Conservation (phyloP, 1,140 invertebrate species). For the Panagrolaimus sp. region DNA sequence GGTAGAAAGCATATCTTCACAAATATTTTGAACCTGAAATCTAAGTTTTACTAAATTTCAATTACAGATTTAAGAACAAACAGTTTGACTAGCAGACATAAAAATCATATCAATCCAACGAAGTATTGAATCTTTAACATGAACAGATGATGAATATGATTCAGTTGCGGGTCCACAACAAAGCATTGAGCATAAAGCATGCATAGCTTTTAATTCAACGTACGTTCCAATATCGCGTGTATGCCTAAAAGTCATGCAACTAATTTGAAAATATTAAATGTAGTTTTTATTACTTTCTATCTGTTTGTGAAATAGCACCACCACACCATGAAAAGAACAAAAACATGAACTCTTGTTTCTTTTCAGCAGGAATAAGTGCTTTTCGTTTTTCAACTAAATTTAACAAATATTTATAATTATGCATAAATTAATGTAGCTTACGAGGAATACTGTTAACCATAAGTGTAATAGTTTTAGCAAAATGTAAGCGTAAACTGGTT, state of each 20-base stretch:
- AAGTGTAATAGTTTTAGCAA: constrained; percentile 85
- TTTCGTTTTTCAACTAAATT: constrained; percentile 75
- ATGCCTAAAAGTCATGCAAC: constrained; percentile 28
- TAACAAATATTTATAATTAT: not conserved
- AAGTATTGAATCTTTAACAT: constrained; percentile 78
- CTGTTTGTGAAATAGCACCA: constrained; percentile 63
- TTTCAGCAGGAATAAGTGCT: constrained; percentile 76
- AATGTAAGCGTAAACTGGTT: constrained; percentile 81
- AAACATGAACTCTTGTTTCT: constrained; percentile 78
- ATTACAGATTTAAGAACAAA: too few species aligned
- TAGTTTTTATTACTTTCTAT: constrained; percentile 53
- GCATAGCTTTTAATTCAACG: constrained; percentile 68
- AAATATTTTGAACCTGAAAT: constrained; percentile 71
- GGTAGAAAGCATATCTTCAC: constrained; percentile 84
- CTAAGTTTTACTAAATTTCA: too few species aligned
- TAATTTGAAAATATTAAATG: constrained; percentile 16
- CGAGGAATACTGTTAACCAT: constrained; percentile 84
- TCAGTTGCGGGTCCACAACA: constrained; percentile 93
- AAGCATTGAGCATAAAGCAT: constrained; percentile 83
- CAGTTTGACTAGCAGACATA: constrained; percentile 78
- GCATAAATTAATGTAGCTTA: constrained; percentile 64
- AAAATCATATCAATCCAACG: constrained; percentile 85
- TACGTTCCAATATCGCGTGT: constrained; percentile 62
- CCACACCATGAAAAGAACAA: constrained; percentile 90
- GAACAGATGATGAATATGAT: constrained; percentile 63